Conservation (phyloP, 2,888 invertebrate genomes). For the Gandaritis pyraliata region DNA sequence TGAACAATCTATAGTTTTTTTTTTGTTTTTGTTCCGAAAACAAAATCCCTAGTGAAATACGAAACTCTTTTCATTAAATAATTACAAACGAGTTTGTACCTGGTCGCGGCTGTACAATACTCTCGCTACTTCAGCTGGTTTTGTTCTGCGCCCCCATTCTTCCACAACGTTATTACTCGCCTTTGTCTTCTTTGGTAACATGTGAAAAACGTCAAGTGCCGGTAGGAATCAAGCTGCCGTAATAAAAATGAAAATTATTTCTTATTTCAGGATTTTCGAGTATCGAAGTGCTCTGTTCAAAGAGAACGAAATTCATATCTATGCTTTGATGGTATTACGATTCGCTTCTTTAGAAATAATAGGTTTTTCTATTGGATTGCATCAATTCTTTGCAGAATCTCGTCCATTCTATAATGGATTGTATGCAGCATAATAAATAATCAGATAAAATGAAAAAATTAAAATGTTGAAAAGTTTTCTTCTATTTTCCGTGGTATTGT, state of each 20-base stretch:
- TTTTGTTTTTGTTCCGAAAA: not conserved
- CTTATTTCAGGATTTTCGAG: constrained; percentile 11
- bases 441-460: not conserved
- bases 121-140: constrained; percentile 71
- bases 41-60: constrained; percentile 2
- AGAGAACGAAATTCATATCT: not conserved
- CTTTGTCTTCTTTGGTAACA: constrained; percentile 63
- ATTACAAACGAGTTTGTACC: constrained; percentile 36
- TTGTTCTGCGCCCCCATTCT: constrained; percentile 73
- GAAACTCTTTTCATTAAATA: constrained; percentile 33
- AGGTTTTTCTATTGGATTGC: not conserved
- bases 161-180: constrained; percentile 72
- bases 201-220: constrained; percentile 61
- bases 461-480: too few species aligned
- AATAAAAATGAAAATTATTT: constrained; percentile 32
- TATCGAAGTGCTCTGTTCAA: constrained; percentile 3
- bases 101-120: constrained; percentile 50
- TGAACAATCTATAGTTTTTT: too few species aligned
- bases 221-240: constrained; percentile 40
- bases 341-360: not conserved
- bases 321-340: constrained; percentile 5
- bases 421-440: not conserved
- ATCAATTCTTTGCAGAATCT: too few species aligned
- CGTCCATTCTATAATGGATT: too few species aligned
- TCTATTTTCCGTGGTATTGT: constrained; percentile 2